These are phyloP conservation scores for Callopanchax toddi DNA, from an alignment of 2,113 vertebrate genomes.

Conservation along the genomic window DNA sequence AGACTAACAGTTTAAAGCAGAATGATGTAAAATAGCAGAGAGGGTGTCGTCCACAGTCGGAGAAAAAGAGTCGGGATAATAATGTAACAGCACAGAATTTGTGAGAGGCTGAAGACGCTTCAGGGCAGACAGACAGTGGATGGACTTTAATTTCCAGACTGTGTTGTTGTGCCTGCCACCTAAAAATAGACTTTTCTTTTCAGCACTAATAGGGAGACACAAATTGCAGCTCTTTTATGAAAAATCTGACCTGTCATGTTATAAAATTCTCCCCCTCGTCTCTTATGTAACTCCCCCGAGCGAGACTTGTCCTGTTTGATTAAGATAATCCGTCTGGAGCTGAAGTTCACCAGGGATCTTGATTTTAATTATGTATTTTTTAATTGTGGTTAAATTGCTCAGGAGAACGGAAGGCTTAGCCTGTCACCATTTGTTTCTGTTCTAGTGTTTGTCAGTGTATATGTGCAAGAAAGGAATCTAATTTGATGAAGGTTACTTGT, in stretches of 20 bases:
- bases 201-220: conserved; percentile 7
- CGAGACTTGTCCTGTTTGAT: conserved; percentile 36
- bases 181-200: conserved; percentile 39
- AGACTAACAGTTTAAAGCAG: too few relatives aligned
- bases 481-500: not conserved
- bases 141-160: conserved; percentile 31
- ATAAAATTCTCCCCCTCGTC: conserved; percentile 2
- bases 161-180: conserved; percentile 29
- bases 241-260: conserved; percentile 30
- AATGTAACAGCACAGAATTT: too few relatives aligned
- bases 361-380: conserved; percentile 22
- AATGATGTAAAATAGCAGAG: too few relatives aligned
- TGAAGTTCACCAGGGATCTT: conserved; percentile 12
- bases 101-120: conserved; percentile 1
- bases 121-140: not conserved
- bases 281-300: conserved; percentile 40
- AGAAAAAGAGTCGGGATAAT: not conserved
- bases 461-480: not conserved
- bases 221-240: conserved; percentile 25
- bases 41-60: not conserved
- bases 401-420: conserved; percentile 33
- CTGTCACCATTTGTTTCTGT: not conserved
- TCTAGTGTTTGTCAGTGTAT: not conserved
- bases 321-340: conserved; percentile 26
- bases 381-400: conserved; percentile 23